phyloP scores from a whole-genome alignment of 2,888 invertebrate species.

The Pteria penguin region DNA sequence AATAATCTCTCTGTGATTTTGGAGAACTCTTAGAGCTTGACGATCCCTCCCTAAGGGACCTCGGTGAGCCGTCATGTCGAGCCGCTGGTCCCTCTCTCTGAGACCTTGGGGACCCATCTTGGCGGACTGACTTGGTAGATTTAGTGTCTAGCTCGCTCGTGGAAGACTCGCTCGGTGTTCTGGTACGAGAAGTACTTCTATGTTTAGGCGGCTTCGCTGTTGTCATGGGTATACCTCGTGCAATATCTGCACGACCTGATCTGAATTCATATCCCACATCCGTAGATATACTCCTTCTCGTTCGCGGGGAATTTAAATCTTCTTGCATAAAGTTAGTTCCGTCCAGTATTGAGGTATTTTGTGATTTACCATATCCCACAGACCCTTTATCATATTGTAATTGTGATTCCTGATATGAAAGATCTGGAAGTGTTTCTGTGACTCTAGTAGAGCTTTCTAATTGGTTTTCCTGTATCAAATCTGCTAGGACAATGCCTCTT shows the following conservation, averaged over 20 bases:
- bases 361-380: constrained; percentile 3
- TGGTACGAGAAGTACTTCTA: constrained; percentile 57
- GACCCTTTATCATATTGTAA: too few relatives aligned
- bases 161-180: constrained; percentile 72
- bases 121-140: constrained; percentile 48
- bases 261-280: constrained; percentile 44
- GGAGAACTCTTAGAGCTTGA: constrained; percentile 49
- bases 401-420: constrained; percentile 14
- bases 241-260: constrained; percentile 7
- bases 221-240: constrained; percentile 11
- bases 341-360: not conserved
- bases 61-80: constrained; percentile 44
- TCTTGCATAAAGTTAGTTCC: not conserved
- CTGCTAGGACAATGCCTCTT: constrained; percentile 36
- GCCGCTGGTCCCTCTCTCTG: constrained; percentile 34
- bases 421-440: constrained; percentile 32
- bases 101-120: constrained; percentile 57
- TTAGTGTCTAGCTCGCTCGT: constrained; percentile 62
- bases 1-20: constrained; percentile 49
- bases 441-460: constrained; percentile 34
- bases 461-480: constrained; percentile 23
- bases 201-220: constrained; percentile 64
- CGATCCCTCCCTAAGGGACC: constrained; percentile 34
- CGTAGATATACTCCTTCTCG: constrained; percentile 40
- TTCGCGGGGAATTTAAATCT: constrained; percentile 35